Conservation (phyloP, 2,113 vertebrate genomes). For the Elaphurus davidianus region DNA sequence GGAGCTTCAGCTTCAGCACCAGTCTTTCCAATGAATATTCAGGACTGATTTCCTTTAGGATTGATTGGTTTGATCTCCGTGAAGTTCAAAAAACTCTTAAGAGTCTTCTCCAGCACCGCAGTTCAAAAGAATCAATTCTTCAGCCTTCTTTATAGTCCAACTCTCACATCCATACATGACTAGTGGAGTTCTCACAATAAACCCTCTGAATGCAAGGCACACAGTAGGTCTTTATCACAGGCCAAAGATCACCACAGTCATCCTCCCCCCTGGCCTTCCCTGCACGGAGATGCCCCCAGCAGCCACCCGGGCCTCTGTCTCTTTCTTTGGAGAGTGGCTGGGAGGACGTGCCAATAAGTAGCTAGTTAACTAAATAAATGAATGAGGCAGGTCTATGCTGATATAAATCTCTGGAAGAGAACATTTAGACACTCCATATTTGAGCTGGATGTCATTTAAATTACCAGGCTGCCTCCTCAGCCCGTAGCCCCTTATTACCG, state of each 20-base stretch:
- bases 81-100: not conserved
- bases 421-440: conserved; percentile 78
- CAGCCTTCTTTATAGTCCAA: not conserved
- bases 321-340: not conserved
- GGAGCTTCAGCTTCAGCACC: not conserved
- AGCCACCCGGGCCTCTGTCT: not conserved
- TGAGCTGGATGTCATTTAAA: conserved; percentile 81
- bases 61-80: not conserved
- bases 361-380: conserved; percentile 79
- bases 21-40: not conserved
- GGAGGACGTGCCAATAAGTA: conserved; percentile 47
- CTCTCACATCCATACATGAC: not conserved
- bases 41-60: not conserved
- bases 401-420: conserved; percentile 80
- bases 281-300: fast-evolving
- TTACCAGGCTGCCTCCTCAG: conserved; percentile 77
- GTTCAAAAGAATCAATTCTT: not conserved
- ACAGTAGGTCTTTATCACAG: not conserved
- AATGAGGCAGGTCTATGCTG: conserved; percentile 72
- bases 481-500: conserved; percentile 75
- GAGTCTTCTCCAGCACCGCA: not conserved
- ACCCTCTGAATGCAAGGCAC: not conserved
- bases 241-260: fast-evolving
- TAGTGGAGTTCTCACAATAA: not conserved
- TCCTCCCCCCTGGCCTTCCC: not conserved